A percentile compares a stretch with the other conserved stretches of the same genome.
Evolutionary conservation across 2,888 invertebrate genomes (phyloP).

Genomic region (Limnephilus auricula): DNA sequence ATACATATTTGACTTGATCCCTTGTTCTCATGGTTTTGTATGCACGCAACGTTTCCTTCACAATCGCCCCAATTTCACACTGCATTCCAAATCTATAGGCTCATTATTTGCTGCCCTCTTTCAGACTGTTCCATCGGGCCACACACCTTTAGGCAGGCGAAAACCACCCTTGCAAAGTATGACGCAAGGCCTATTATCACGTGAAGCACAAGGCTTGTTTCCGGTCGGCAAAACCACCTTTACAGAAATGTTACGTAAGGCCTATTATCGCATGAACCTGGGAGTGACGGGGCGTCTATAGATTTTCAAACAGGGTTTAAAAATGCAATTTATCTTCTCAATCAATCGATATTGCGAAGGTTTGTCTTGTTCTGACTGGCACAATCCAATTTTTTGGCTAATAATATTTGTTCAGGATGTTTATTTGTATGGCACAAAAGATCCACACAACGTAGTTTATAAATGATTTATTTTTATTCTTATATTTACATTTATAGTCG

Average conservation of each 20-base stretch:
- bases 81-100: slow-evolving; percentile 62
- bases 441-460: neutral
- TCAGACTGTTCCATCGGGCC: neutral
- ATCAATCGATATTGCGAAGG: slow-evolving; percentile 79
- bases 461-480: neutral
- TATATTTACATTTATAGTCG: neutral
- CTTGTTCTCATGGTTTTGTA: neutral
- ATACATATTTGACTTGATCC: neutral
- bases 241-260: neutral
- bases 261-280: neutral
- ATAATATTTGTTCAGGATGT: slow-evolving; percentile 72
- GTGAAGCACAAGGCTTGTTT: neutral
- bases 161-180: neutral
- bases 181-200: neutral
- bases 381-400: slow-evolving; percentile 75
- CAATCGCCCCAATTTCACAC: slow-evolving; percentile 64
- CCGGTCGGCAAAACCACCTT: neutral
- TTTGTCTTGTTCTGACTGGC: slow-evolving; percentile 74
- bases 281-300: neutral
- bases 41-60: slow-evolving; percentile 32
- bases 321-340: slow-evolving; percentile 76
- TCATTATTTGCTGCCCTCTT: slow-evolving; percentile 58
- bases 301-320: slow-evolving; percentile 45
- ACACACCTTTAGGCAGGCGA: neutral
- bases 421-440: neutral